A percentile compares a stretch with the other conserved stretches of the same genome.
Evolutionary conservation across 2,113 vertebrate species (phyloP).

Genomic region (Mirza zaza): DNA sequence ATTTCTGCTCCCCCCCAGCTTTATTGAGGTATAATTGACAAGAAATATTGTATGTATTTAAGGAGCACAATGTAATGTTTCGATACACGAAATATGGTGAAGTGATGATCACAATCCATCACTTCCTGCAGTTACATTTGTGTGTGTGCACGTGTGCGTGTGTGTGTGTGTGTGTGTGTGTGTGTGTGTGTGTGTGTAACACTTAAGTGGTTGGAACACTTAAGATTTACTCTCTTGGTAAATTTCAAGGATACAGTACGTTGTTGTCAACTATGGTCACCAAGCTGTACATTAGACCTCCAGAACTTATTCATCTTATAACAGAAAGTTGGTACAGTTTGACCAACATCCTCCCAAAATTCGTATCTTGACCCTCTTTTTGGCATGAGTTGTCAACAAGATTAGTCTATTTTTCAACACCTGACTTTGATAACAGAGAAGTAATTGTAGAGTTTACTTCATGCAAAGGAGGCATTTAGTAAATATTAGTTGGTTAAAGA

Average conservation of each 20-base stretch:
- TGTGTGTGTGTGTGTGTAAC: background rate
- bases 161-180: no score
- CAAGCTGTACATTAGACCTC: background rate
- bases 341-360: background rate
- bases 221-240: background rate
- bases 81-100: background rate
- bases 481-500: background rate
- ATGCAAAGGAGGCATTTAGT: background rate
- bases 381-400: background rate
- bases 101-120: background rate
- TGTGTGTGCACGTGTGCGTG: background rate
- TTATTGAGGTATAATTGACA: background rate
- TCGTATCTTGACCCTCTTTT: background rate
- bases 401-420: background rate
- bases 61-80: background rate
- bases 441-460: fast-evolving
- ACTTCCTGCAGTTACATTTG: background rate
- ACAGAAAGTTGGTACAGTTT: background rate
- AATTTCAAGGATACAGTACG: background rate
- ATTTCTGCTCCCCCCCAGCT: no score
- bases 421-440: background rate
- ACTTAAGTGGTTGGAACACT: background rate
- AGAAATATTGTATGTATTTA: background rate
- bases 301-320: background rate
- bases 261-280: background rate